A percentile compares a stretch with the other conserved stretches of the same genome.
Evolutionary conservation across 2,113 vertebrate genomes (phyloP).

Genomic region (Heterotis niloticus): DNA sequence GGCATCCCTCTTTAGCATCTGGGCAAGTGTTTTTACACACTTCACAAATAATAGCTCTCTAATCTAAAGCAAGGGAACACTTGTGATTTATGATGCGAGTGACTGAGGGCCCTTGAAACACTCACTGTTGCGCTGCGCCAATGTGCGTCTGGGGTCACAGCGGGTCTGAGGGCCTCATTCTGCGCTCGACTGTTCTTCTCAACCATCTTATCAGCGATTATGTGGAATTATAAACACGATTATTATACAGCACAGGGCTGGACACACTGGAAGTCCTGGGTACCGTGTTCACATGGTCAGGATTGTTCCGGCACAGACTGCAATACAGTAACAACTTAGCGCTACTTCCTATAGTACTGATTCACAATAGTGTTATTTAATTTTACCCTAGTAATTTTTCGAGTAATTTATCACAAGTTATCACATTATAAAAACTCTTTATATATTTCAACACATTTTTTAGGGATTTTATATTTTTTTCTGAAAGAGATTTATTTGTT

Average conservation of each 20-base stretch:
- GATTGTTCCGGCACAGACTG: no score
- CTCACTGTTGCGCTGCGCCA: not conserved
- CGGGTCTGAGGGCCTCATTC: not conserved
- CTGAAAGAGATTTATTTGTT: no score
- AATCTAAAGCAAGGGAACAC: slow-evolving; percentile 1
- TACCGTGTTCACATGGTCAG: not conserved
- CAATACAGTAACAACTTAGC: not conserved
- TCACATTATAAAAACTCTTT: no score
- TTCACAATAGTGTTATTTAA: no score
- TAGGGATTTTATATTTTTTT: no score
- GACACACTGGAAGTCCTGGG: not conserved
- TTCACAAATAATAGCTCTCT: not conserved
- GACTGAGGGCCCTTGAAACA: not conserved
- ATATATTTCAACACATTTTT: no score
- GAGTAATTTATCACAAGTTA: not conserved
- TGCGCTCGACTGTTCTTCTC: not conserved
- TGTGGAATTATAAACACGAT: no score
- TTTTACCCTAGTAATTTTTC: no score
- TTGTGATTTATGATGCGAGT: not conserved
- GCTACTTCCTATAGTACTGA: no score
- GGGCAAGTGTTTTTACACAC: not conserved
- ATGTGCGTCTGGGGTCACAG: not conserved
- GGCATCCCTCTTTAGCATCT: not conserved
- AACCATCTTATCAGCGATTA: not conserved
- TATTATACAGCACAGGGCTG: not conserved